Base-by-base conservation (phyloP, 2,797 vertebrate species). In the Poecilia velifera region DNA sequence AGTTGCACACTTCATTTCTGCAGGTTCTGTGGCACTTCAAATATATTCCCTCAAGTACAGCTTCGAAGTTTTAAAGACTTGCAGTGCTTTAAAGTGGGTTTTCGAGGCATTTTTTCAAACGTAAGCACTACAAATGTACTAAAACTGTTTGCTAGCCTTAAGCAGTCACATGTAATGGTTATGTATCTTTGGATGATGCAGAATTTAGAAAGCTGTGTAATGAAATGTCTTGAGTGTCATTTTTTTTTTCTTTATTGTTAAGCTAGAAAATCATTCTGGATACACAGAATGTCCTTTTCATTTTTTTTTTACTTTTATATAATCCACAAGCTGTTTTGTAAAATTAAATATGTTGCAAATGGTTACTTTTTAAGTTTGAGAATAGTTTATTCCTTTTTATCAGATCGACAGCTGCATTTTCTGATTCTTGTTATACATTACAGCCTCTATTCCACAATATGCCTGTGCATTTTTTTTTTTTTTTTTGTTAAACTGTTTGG, bases 101-200 rank as follows among this genome's bases (percentile, higher is more conserved):
- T 64, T 25, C 0, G 41, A 72, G 62, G 20, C 13, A 53, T 78
- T 82, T 81, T 81, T 79, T 51, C 25, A 78, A 12, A 80, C 0
- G 34, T 59, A 57, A 88, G 83, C 81, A 82, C 81, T 76, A 89
- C 76, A 64, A 76, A 85, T 36, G 6, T 34, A 71, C 46, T 66
- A 47, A 77, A 78, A 79, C 47, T 49, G 76, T 76, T 87, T 46
- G 70, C 77, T 86, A 88, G 91, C 89, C 88, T 92, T 87, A 91
- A 91, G 78, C 77, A 49, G 73, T 53, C 47, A 82, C 78, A 49
- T 49, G 71, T 80, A 68, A 51, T 3, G 9, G 49, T 46, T 59
- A 86, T 82, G 28, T 78, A 4, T 81, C 47, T 74, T 66, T 76
- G 41, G 74, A 74, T 57, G 57, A 74, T 72, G 41, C 49, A 64